Evolutionary conservation across 2,888 invertebrate species (phyloP), one percentile per base, ranked within the genome.

Genomic region (Pristionchus fissidentatus): DNA sequence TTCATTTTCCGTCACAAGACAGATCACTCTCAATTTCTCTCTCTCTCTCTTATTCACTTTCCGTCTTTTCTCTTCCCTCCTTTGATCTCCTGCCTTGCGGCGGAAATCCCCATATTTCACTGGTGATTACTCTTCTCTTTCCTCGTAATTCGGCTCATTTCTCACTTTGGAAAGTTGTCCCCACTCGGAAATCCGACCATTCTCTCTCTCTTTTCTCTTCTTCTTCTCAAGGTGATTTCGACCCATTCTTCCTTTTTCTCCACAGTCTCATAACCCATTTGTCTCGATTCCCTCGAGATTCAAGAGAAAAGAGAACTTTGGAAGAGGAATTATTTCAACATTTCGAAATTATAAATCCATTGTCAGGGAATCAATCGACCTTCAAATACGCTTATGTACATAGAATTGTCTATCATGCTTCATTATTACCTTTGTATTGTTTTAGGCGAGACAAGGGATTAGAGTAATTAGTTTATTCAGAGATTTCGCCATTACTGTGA

Each of bases 111-210:
- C 62, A 62, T 62, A 62, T 62, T 62, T 62, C 62, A 35, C 62
- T 32, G n/a, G 22, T 73, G 73, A 73, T 73, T 73, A 73, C 73
- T 73, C 41, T 73, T 43, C n/a, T 41, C 22, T 70, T 41, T 73
- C 43, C 41, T 73, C 73, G 73, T 73, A 73, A 73, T 41, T 73
- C 73, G 73, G 41, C 73, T 73, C 73, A 73, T 73, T 73, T 43
- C 73, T 73, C 73, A 73, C 73, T 73, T 19, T 73, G 26, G n/a
- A 73, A 73, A 43, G 73, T 41, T 43, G n/a, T 38, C n/a, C 43
- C 26, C 43, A 43, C 41, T 73, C 73, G 73, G 73, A 73, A 43
- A 43, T 73, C 73, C 73, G 73, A 38, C 78, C 75, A 10, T n/a
- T 49, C 43, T n/a, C 46, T 26, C 60, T 62, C 43, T 81, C 60